Base-by-base conservation (phyloP, 2,113 vertebrate species). In the Cheirogaleus medius region DNA sequence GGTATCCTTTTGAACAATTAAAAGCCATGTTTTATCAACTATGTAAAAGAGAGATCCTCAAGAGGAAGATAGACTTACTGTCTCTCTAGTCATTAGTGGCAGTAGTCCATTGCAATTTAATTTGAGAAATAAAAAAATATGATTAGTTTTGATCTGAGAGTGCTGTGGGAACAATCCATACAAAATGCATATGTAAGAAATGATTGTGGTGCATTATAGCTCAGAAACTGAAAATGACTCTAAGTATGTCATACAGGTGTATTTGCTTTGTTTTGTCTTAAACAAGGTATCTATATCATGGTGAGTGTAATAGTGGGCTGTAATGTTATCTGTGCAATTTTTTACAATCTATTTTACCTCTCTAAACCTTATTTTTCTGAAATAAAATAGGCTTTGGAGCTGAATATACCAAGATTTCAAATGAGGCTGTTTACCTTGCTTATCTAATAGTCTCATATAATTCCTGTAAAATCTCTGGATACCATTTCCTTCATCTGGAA, bases 201-300 rank as follows among this genome's bases (percentile, higher is more conserved):
- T 13, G 5, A 18, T 8, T 49, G 3, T 27, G 39, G 20, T 54
- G 18, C 32, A 2, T 14, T 60, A 29, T 5, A 56, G 8, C 11
- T 27, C 39, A 23, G n/a, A 56, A 49, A 73, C 23, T 47, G 11
- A 60, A 86, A 87, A 78, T 3, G 7, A 12, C 10, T 89, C 32
- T 29, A 29, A 29, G 11, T 25, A 7, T 49, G 9, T 54, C 8
- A 71, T 71, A 34, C 1, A 69, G 27, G 5, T 29, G 0, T 42
- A 9, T 86, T 39, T 86, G 32, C 25, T 78, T 74, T 34, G 7
- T 8, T 92, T 88, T 44, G 13, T 66, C 44, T 96, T 83, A 20
- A 49, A 47, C 3, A 60, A 3, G 8, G 11, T 17, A 2, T 49
- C 4, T 12, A 4, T 44, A 49, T 13, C 37, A 14, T 1, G 21